Evolutionary conservation across 2,888 invertebrate species (phyloP), one percentile per base, ranked within the genome.

Genomic region (Dione vanillae): DNA sequence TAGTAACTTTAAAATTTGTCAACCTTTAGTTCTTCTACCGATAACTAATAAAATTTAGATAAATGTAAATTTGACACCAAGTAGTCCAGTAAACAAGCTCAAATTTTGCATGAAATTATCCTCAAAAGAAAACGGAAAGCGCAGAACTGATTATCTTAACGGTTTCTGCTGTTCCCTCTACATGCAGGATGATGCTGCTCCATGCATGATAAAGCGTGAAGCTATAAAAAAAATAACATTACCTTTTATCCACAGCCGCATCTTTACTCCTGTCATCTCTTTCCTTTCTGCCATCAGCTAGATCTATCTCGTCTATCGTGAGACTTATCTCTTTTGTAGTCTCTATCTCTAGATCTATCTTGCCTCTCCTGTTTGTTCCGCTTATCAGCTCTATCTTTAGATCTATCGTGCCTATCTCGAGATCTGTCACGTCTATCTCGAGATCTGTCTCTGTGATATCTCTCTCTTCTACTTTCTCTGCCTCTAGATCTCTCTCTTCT

Each of bases 351-450:
- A 70, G 77, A 41, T 70, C 75, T 72, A 73, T 78, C 77, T n/a
- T 74, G 71, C 51, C 54, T 72, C n/a, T 74, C 70, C 40, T 54
- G 67, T 70, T 47, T 67, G n/a, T 35, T 52, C 2, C 56, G 68
- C 71, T 20, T 71, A 69, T 69, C 52, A 66, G 82, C 82, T 85
- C 85, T 65, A 85, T 87, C 73, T 85, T 58, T 43, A 43, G 65
- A 86, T 10, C 85, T 72, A 41, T 88, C 88, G 14, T 14, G 54
- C 37, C 66, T 65, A 35, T 71, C 69, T 37, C 65, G 49, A 37
- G 65, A 52, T 27, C 59, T 67, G 1, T 71, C 69, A 12, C 52
- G 16, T 3, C 70, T 69, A 11, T 75, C 62, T 16, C 62, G 62
- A 11, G 54, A 52, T 19, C 59, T 61, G 9, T 71, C 67, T 3